phyloP scores from a whole-genome alignment of 2,797 vertebrate genomes.

The Peromyscus aztecus region DNA sequence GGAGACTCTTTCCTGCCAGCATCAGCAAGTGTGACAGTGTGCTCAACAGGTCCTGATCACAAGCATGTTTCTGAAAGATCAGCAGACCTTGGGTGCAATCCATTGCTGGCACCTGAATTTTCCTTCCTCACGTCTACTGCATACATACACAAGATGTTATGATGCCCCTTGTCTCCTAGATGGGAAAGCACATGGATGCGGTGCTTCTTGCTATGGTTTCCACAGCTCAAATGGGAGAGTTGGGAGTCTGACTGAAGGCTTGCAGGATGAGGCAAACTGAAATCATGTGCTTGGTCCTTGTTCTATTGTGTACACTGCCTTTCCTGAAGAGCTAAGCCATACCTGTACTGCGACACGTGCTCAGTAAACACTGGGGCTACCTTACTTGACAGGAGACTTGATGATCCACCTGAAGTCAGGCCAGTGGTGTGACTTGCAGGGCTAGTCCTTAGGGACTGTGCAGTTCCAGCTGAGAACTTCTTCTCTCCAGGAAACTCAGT shows the following conservation, averaged over 20 bases:
- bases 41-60: neutral
- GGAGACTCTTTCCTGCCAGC: neutral
- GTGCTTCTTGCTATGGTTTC: neutral
- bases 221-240: neutral
- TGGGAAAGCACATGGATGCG: neutral
- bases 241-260: neutral
- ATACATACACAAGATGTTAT: neutral
- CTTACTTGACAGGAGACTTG: neutral
- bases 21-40: neutral
- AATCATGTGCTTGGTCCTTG: neutral
- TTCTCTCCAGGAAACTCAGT: neutral
- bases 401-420: neutral
- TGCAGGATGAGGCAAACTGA: neutral
- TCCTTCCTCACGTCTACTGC: neutral
- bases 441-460: neutral
- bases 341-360: neutral
- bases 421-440: neutral
- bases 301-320: fast-evolving
- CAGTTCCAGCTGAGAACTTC: neutral
- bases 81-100: neutral
- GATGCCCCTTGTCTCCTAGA: neutral
- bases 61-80: neutral
- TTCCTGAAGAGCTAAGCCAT: neutral
- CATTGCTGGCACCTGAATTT: neutral
- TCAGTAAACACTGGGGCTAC: neutral